Base-by-base conservation (phyloP, 2,797 vertebrate species). In the Artibeus lituratus region DNA sequence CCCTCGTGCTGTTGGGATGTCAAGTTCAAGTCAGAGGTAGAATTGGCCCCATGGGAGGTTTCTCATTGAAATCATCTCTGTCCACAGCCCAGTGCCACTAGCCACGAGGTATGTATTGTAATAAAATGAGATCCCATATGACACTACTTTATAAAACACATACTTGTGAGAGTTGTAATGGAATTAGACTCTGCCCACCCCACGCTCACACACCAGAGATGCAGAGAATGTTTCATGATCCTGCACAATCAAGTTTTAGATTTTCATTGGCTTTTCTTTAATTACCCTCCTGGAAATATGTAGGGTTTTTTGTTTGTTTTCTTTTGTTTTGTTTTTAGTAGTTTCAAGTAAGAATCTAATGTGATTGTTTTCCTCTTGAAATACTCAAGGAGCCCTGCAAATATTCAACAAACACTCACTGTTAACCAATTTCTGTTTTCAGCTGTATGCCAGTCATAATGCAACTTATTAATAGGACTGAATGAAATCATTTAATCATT, bases 381-480 rank as follows among this genome's bases (percentile, higher is more conserved):
- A 81, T 94, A 70, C 14, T 81, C 69, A 72, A 39, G 29, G 6
- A 94, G n/a, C 18, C 55, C 84, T 87, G 49, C 76, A 55, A 94
- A 44, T 87, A 55, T n/a, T 94, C 84, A 94, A 14, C 67, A 94
- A 81, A 84, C 93, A 91, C 89, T 96, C 82, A 42, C 44, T 77
- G n/a, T 87, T 97, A 91, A 94, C 72, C 62, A 53, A 8, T 87
- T 97, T 95, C 70, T 93, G 87, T 84, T 97, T 93, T 89, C 73
- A 96, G 93, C 29, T 74, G 67, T 57, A 85, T 83, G 51, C 22
- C 12, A 2, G 42, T 90, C 89, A 70, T 47, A 39, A 77, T 69
- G 51, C 57, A 94, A 47, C n/a, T 88, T 96, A 81, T 18, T 86
- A 80, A 80, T 70, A 89, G 29, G n/a, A 90, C 51, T 47, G 83